Conservation (phyloP, 2,797 vertebrate species). For the Sebastiscus albofasciatus region DNA sequence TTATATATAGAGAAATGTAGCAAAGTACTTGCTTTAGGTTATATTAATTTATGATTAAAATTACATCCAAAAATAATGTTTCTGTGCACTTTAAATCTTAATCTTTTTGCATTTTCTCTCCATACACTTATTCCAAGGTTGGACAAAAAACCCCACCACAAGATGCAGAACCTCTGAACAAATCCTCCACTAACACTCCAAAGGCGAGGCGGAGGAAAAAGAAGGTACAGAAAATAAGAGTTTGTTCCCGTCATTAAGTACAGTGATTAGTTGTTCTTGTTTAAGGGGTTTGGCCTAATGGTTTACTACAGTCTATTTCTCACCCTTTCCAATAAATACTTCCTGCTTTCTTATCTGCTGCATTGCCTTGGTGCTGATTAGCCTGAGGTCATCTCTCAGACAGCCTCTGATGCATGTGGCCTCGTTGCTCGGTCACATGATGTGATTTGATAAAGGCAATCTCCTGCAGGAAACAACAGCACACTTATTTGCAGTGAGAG, state of each 20-base stretch:
- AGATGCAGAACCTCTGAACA: slow-evolving; percentile 29
- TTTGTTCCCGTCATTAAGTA: neutral
- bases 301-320: slow-evolving; percentile 11
- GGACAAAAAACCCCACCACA: slow-evolving; percentile 7
- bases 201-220: slow-evolving; percentile 58
- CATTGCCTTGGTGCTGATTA: slow-evolving; percentile 48
- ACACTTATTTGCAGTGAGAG: slow-evolving; percentile 23
- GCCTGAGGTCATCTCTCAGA: slow-evolving; percentile 46
- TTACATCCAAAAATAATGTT: neutral
- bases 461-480: slow-evolving; percentile 58
- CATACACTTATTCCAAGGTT: slow-evolving; percentile 44
- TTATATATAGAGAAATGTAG: neutral
- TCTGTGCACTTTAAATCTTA: neutral
- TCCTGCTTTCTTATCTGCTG: slow-evolving; percentile 50
- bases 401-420: slow-evolving; percentile 42
- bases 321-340: neutral
- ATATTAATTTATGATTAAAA: neutral
- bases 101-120: neutral
- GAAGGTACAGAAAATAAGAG: slow-evolving; percentile 67
- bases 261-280: neutral
- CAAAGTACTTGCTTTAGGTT: neutral
- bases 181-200: slow-evolving; percentile 6
- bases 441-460: slow-evolving; percentile 67
- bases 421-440: slow-evolving; percentile 64
- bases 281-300: neutral